Evolutionary conservation across 2,113 vertebrate species (phyloP).

Genomic region (Pycnonotus jocosus): DNA sequence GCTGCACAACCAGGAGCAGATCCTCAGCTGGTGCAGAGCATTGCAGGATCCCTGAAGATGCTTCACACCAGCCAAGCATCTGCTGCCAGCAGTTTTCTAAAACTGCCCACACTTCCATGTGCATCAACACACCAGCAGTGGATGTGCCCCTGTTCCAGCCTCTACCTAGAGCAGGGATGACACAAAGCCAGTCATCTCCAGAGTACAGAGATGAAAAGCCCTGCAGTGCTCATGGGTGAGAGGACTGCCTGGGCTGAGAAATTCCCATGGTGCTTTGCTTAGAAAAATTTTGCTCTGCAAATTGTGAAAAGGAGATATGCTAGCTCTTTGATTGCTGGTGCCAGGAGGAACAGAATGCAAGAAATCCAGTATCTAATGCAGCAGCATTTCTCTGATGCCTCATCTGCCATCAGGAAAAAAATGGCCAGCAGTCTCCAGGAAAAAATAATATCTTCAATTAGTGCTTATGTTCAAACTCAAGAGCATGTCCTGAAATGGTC

Average conservation of each 20-base stretch:
- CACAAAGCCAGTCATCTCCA: background rate
- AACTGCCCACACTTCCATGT: background rate
- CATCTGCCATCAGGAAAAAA: background rate
- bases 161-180: background rate
- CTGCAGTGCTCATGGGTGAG: rapidly evolving
- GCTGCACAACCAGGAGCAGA: background rate
- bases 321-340: background rate
- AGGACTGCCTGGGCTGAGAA: background rate
- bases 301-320: background rate
- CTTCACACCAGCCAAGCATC: background rate
- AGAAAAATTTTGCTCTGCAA: background rate
- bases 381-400: background rate
- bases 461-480: background rate
- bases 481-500: background rate
- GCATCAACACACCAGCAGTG: background rate
- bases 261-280: background rate
- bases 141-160: background rate
- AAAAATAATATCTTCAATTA: background rate
- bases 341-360: background rate
- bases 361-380: background rate
- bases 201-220: rapidly evolving
- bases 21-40: background rate
- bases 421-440: background rate
- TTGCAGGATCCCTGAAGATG: background rate
- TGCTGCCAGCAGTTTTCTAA: background rate